Evolutionary conservation across 2,888 invertebrate species (phyloP), one percentile per base, ranked within the genome.

Genomic region (Hirtodrosophila histrioides): DNA sequence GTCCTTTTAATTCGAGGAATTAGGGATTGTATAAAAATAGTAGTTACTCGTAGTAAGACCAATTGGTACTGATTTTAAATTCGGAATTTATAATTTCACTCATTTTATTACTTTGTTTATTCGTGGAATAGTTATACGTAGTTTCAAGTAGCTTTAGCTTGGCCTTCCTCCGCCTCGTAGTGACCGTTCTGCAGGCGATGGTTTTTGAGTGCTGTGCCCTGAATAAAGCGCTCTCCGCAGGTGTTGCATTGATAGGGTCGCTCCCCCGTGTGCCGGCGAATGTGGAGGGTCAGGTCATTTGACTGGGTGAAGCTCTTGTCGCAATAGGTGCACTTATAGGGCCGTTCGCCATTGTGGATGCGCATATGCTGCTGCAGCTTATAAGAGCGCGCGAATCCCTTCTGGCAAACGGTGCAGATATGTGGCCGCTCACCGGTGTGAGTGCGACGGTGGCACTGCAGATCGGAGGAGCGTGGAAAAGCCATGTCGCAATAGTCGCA

Each of bases 181-280:
- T 91, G 91, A 0, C 72, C 67, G 45, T 67, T 68, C 46, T 82
- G 82, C 9, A 60, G 37, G 31, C 94, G 92, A 86, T 95, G 95
- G 36, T 94, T 93, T 79, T 94, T 94, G 24, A 95, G 89, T 11
- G 93, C 93, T 7, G 93, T 93, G 0, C 94, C 93, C 92, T 95
- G 95, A 76, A 95, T 95, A 75, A 95, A 95, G 5, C 94, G 92
- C 27, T 94, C 94, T 0, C 94, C 94, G 82, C 95, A 95, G 4
- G 95, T 92, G 35, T 94, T 94, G 77, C 95, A 95, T n/a, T 93
- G 93, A 82, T 94, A 94, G 0, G 94, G 94, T 61, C 94, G 93
- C 78, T 94, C 94, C 43, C 95, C 95, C 0, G 95, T 95, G 85
- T 95, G 95, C 0, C 95, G 92, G 0, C 95, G 93, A 79, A 95